Percentiles rank a stretch among this genome's conserved stretches.
These are phyloP conservation scores for Rhinoderma darwinii DNA, from an alignment of 2,113 vertebrate genomes.

Conservation along the genomic window DNA sequence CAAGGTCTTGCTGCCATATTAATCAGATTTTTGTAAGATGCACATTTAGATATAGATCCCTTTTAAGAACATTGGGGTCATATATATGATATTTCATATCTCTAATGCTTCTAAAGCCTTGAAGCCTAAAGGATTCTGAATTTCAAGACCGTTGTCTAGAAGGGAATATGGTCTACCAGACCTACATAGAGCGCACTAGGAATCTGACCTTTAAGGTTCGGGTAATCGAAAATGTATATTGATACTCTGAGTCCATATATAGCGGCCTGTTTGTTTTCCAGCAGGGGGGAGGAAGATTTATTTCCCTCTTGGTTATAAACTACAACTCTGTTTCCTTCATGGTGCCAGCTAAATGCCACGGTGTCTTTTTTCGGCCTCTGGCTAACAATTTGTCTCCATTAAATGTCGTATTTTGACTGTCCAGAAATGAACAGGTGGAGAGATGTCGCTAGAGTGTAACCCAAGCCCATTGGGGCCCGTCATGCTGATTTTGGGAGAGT, in stretches of 20 bases:
- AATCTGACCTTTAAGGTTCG: slow-evolving; percentile 13
- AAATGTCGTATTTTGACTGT: slow-evolving; percentile 53
- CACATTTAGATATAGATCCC: neutral
- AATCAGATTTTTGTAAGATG: no score
- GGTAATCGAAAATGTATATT: slow-evolving; percentile 9
- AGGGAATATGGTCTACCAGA: neutral
- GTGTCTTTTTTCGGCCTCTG: slow-evolving; percentile 12
- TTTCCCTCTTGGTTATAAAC: slow-evolving; percentile 12
- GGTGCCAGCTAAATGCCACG: slow-evolving; percentile 35
- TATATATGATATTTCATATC: neutral
- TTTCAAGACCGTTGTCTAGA: neutral
- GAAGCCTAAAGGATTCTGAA: neutral
- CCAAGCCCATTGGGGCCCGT: neutral
- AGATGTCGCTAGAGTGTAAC: slow-evolving; percentile 10
- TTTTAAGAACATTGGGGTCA: neutral
- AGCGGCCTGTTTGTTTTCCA: neutral
- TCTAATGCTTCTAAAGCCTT: no score
- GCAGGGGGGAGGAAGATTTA: slow-evolving; percentile 1
- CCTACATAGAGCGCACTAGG: neutral
- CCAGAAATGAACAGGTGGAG: slow-evolving; percentile 43
- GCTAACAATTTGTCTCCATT: slow-evolving; percentile 47
- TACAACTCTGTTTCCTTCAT: neutral
- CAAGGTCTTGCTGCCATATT: no score
- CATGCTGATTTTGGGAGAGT: slow-evolving; percentile 17
- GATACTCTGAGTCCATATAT: slow-evolving; percentile 17